phyloP scores from a whole-genome alignment of 2,113 vertebrate species.

The Tachycineta bicolor region DNA sequence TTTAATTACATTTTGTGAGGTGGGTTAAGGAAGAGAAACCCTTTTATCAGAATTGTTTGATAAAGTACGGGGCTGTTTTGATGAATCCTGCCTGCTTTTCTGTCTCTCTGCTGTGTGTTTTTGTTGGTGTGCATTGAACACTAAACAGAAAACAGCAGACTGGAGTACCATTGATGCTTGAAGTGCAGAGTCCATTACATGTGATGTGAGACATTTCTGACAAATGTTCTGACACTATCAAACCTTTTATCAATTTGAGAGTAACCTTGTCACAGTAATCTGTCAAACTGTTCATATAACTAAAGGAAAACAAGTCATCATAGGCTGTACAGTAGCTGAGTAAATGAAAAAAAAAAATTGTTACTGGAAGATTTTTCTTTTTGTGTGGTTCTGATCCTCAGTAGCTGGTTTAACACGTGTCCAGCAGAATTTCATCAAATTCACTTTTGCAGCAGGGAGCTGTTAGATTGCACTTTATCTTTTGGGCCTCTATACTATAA shows the following conservation, averaged over 20 bases:
- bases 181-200: constrained; percentile 60
- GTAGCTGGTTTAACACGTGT: background rate
- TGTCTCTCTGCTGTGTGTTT: background rate
- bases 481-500: background rate
- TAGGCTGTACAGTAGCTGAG: constrained; percentile 42
- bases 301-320: constrained; percentile 75
- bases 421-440: constrained; percentile 25
- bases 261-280: constrained; percentile 77
- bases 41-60: background rate
- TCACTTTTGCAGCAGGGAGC: background rate
- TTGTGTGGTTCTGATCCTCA: constrained; percentile 33
- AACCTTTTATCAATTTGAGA: constrained; percentile 80
- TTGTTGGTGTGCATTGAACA: background rate
- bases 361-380: constrained; percentile 39
- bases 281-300: constrained; percentile 74
- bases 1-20: background rate
- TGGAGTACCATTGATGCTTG: constrained; percentile 29
- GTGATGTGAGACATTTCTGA: constrained; percentile 71
- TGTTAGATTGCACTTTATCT: background rate
- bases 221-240: constrained; percentile 77
- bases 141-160: constrained; percentile 4
- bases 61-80: background rate
- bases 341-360: constrained; percentile 62
- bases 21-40: background rate
- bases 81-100: background rate